Base-by-base conservation (phyloP, 2,113 vertebrate species). In the Pachyramphus minor region DNA sequence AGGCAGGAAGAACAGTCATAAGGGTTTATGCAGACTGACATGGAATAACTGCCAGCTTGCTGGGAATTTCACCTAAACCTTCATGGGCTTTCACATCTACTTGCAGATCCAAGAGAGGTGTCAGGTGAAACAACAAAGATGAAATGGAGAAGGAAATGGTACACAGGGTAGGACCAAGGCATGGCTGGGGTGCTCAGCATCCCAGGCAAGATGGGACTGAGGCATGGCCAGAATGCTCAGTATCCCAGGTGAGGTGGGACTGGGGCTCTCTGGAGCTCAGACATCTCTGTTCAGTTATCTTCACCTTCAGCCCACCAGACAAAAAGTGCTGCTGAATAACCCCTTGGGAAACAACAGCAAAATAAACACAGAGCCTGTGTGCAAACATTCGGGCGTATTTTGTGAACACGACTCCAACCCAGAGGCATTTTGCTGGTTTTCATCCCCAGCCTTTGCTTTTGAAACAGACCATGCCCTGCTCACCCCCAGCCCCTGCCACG, bases 181-280 rank as follows among this genome's bases (percentile, higher is more conserved):
- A 44, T 9, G 27, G 60, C 37, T 1, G 0, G 25, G n/a, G 8
- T 1, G 1, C 42, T 92, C 45, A 53, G 60, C 8, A 18, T 19
- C 31, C 60, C 56, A 50, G 42, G 20, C 0, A 0, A 53, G 52
- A 28, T 25, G 20, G 28, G 58, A 53, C 10, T 1, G 2, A 53
- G 30, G 28, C 2, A 53, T 6, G 23, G 69, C 37, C 1, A 0
- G 31, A 21, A 6, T 1, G 1, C 37, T 92, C 45, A 49, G 60
- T 15, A 15, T 24, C n/a, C 62, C 62, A 47, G 39, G 18, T 0
- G 1, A 55, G 52, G 33, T 25, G 23, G 33, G 53, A 50, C 11
- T 1, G 2, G 58, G 33, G 25, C 2, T 41, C 53, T 42, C 42
- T 5, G 2, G 19, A 5, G 31, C 41, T 67, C 60, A 76, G 12